Conservation (phyloP, 2,888 invertebrate genomes). For the Schrankia costaestrigalis region DNA sequence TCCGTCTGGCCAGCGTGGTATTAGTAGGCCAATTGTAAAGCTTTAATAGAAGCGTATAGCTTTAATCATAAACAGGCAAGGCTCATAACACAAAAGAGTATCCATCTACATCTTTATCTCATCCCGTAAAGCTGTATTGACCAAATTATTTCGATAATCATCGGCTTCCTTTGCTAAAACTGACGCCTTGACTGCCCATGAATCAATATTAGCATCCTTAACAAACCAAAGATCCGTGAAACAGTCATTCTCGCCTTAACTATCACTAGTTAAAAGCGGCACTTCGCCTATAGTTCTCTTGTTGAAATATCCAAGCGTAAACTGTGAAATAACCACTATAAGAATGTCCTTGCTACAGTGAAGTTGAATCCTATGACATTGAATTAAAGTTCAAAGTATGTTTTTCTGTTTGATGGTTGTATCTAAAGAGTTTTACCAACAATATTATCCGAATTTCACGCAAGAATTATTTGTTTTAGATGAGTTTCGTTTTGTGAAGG, state of each 20-base stretch:
- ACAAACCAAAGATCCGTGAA: slow-evolving; percentile 48
- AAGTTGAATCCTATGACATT: slow-evolving; percentile 6
- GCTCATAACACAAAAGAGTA: too few species aligned
- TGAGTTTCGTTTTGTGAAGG: too few species aligned
- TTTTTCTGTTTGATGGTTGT: neutral
- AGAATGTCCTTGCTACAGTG: neutral
- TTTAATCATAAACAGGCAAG: too few species aligned
- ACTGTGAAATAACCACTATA: slow-evolving; percentile 17
- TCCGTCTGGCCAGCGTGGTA: too few species aligned
- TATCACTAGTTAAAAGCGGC: slow-evolving; percentile 50
- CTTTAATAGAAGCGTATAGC: too few species aligned
- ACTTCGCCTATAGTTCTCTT: slow-evolving; percentile 46
- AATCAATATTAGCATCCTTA: slow-evolving; percentile 45
- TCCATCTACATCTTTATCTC: slow-evolving; percentile 9
- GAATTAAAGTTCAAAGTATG: slow-evolving; percentile 13
- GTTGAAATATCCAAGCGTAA: slow-evolving; percentile 58
- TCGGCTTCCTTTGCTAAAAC: slow-evolving; percentile 39
- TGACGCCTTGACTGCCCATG: slow-evolving; percentile 42
- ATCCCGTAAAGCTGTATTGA: slow-evolving; percentile 22
- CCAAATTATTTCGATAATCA: slow-evolving; percentile 29
- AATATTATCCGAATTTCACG: slow-evolving; percentile 66
- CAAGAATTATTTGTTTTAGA: slow-evolving; percentile 70
- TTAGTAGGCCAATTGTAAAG: too few species aligned
- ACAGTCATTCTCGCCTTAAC: slow-evolving; percentile 50
- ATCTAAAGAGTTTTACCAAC: slow-evolving; percentile 37